Conservation (phyloP, 2,797 vertebrate species). For the Rhabdomys pumilio region DNA sequence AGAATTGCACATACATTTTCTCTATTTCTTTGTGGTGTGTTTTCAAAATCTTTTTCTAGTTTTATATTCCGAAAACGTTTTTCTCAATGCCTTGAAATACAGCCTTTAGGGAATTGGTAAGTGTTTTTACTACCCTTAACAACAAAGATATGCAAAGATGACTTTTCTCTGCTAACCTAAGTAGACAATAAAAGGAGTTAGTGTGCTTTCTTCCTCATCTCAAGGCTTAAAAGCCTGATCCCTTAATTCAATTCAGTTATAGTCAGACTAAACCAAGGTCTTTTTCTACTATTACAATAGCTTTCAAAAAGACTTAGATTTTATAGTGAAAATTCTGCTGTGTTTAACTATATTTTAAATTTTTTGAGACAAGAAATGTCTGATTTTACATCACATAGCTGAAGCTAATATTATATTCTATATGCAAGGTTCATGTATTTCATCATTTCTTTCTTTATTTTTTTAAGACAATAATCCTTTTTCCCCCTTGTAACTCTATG, state of each 20-base stretch:
- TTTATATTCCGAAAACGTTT: neutral
- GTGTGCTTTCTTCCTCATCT: neutral
- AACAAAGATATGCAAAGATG: neutral
- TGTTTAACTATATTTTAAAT: constrained; percentile 21
- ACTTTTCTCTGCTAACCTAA: neutral
- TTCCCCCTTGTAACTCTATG: neutral
- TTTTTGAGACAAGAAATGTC: neutral
- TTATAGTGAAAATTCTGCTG: neutral
- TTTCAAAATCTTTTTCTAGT: neutral
- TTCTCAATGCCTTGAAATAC: neutral
- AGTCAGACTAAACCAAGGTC: neutral
- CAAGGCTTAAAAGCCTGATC: neutral
- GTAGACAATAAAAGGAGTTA: neutral
- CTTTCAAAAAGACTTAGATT: neutral
- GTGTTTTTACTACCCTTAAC: too few species aligned
- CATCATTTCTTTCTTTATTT: neutral
- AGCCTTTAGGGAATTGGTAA: neutral
- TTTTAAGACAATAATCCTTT: neutral
- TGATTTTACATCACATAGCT: neutral
- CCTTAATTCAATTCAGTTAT: neutral
- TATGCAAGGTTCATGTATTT: neutral
- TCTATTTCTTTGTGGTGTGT: neutral
- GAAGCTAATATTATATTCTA: neutral
- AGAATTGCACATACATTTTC: neutral
- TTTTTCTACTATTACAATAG: neutral